Evolutionary conservation across 2,113 vertebrate species (phyloP).

Genomic region (Xenus cinereus): DNA sequence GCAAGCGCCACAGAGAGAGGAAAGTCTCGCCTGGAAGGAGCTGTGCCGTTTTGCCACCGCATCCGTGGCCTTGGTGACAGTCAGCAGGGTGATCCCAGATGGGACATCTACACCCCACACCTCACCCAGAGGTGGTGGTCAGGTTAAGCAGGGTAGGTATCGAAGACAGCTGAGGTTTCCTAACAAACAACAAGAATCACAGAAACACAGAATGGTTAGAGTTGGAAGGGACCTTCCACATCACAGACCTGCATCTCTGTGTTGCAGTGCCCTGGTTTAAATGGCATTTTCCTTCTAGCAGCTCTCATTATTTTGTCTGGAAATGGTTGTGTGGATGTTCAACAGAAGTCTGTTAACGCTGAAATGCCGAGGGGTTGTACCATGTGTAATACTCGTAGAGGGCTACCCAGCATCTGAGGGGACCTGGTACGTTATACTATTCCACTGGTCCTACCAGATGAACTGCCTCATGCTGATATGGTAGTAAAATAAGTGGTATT

Average conservation of each 20-base stretch:
- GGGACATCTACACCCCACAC: accelerated
- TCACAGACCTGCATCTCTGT: background rate
- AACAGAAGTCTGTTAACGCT: background rate
- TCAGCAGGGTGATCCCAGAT: background rate
- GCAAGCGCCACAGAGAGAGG: background rate
- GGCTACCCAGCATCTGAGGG: background rate
- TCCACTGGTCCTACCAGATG: background rate
- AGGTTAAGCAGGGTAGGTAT: accelerated
- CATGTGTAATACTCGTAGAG: background rate
- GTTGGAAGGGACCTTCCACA: no score
- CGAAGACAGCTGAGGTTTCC: background rate
- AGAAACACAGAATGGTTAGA: no score
- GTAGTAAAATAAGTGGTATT: background rate
- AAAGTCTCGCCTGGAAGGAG: background rate
- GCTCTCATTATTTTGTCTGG: background rate
- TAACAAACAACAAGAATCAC: background rate
- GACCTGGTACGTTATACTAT: background rate
- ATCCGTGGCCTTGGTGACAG: background rate
- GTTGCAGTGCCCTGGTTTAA: background rate
- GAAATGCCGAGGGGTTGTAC: background rate
- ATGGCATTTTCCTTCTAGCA: background rate
- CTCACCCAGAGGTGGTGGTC: background rate
- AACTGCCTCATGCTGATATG: background rate
- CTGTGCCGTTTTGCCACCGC: background rate
- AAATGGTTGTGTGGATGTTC: background rate